Base-by-base conservation (phyloP, 1,140 invertebrate genomes). In the Tribolium castaneum region DNA sequence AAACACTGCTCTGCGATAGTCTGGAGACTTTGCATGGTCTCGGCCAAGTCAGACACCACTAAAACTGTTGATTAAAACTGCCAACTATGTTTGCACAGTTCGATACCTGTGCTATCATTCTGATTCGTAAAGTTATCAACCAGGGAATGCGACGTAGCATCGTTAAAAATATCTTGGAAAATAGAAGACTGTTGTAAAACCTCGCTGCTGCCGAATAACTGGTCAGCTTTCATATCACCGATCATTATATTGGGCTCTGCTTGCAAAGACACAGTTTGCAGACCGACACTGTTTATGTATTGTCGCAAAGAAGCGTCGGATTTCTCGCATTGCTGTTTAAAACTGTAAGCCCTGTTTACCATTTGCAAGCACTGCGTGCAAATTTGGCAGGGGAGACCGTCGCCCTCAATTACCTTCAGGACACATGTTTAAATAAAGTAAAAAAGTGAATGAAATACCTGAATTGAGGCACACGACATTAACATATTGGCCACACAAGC, bases 11-110 rank as follows among this genome's bases (percentile, higher is more conserved):
- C 85, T 16, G 85, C 85, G 71, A 86, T 86, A 3, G 85, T 86
- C 80, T 85, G 85, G 19, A 86, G 77, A 78, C 85, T 86, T 76
- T 86, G 83, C 85, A 86, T 86, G 0, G 85, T 86, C 81, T 86
- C 85, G 49, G 84, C 85, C 52, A 86, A 83, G 80, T 85, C 84
- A 76, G 83, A 81, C 39, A 84, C 83, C 75, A 84, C 82, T 81
- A 74, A 54, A 70, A 59, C 34, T 50, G 6, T n/a, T 9, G 56
- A 39, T 59, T 59, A 12, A 10, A 0, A 45, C 7, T n/a, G 0
- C 0, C n/a, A 45, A 19, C 25, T 30, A 66, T 62, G 16, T 10
- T 19, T 66, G 1, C 16, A 19, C 35, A 52, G 45, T 54, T 66
- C 52, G 3, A 35, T 72, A 83, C 83, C 83, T 70, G 78, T 81